phyloP scores from a whole-genome alignment of 2,797 vertebrate species.

The Silurus aristotelis region DNA sequence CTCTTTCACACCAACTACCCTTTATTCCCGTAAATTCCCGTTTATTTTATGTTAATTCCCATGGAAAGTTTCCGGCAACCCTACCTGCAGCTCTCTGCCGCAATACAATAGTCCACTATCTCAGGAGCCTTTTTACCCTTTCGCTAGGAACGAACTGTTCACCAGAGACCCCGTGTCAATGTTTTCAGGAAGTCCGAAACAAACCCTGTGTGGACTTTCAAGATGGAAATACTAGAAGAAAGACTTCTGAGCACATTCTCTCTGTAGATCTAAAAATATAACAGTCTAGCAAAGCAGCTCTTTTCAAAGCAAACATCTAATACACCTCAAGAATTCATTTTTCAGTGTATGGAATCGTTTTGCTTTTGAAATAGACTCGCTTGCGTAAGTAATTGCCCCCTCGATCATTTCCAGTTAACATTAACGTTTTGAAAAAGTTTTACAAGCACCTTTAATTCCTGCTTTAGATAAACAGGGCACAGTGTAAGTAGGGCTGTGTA shows the following conservation, averaged over 20 bases:
- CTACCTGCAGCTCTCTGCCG: neutral
- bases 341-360: neutral
- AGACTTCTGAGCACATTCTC: neutral
- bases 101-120: neutral
- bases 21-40: too few species aligned
- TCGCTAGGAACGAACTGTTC: too few species aligned
- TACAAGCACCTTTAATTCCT: too few species aligned
- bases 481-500: too few species aligned
- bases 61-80: too few species aligned
- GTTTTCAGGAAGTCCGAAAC: neutral
- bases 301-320: neutral
- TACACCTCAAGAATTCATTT: neutral
- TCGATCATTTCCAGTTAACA: neutral
- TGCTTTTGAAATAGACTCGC: neutral
- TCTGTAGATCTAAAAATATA: neutral
- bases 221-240: neutral
- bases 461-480: too few species aligned
- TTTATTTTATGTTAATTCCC: too few species aligned
- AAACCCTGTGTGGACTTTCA: neutral
- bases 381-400: neutral
- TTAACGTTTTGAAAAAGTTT: too few species aligned
- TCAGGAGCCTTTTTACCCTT: neutral
- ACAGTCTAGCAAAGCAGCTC: neutral
- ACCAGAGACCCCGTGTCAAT: neutral
- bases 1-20: too few species aligned